These are phyloP conservation scores for Sebastes baramenuke DNA, from an alignment of 2,797 vertebrate species.

Conservation along the genomic window DNA sequence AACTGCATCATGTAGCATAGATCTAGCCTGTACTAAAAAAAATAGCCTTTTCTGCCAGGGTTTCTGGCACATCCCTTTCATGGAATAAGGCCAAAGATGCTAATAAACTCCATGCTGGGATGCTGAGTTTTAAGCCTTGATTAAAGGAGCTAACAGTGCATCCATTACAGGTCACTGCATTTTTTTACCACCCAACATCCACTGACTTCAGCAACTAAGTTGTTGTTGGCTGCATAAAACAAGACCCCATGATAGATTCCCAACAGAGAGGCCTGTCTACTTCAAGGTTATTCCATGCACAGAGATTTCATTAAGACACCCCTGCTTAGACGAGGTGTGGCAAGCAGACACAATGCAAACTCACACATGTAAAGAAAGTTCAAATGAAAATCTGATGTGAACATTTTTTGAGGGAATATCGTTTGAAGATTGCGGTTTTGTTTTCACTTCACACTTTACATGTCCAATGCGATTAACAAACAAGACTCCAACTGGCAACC, in stretches of 20 bases:
- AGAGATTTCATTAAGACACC: neutral
- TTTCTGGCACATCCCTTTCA: conserved; percentile 20
- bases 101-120: conserved; percentile 12
- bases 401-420: neutral
- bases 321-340: neutral
- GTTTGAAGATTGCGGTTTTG: neutral
- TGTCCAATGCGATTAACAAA: neutral
- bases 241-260: neutral
- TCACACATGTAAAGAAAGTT: neutral
- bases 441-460: neutral
- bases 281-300: neutral
- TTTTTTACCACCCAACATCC: neutral
- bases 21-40: neutral
- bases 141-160: conserved; percentile 7
- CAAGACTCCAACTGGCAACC: neutral
- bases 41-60: conserved; percentile 1
- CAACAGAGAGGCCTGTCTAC: neutral
- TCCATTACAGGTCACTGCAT: neutral
- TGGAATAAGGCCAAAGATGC: conserved; percentile 21
- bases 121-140: conserved; percentile 19
- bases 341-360: neutral
- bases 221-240: neutral
- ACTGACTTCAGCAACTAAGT: neutral
- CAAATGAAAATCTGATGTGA: neutral
- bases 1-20: conserved; percentile 13